These are phyloP conservation scores for Nephila pilipes DNA, from an alignment of 1,140 invertebrate species.

Conservation along the genomic window DNA sequence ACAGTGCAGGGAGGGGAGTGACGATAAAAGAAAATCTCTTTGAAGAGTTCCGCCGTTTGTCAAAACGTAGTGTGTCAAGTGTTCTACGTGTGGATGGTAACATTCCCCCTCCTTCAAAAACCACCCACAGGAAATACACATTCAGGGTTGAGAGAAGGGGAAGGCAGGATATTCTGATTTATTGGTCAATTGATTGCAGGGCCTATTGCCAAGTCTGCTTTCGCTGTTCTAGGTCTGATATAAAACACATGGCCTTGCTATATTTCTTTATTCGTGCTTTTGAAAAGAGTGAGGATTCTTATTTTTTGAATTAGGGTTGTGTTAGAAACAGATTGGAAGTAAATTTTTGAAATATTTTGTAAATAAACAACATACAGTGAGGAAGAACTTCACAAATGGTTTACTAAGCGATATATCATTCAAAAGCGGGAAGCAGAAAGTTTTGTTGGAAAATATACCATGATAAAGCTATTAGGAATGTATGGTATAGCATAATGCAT, in stretches of 20 bases:
- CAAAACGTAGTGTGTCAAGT: conserved; percentile 59
- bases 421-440: neutral
- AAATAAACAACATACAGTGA: neutral
- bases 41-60: conserved; percentile 65
- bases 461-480: neutral
- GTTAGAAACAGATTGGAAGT: neutral
- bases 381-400: neutral
- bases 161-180: conserved; percentile 43
- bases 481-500: neutral
- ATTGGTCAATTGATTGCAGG: conserved; percentile 72
- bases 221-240: conserved; percentile 8
- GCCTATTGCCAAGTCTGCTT: conserved; percentile 66
- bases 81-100: neutral
- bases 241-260: conserved; percentile 45
- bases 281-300: neutral
- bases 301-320: neutral
- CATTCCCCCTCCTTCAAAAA: neutral
- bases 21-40: conserved; percentile 37
- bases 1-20: neutral
- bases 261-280: conserved; percentile 17
- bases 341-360: conserved; percentile 17
- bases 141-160: neutral
- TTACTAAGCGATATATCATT: neutral
- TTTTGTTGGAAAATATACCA: neutral
- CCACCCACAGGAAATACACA: neutral